Base-by-base conservation (phyloP, 92 coral and sea anemone genomes). In the Galaxea fascicularis region DNA sequence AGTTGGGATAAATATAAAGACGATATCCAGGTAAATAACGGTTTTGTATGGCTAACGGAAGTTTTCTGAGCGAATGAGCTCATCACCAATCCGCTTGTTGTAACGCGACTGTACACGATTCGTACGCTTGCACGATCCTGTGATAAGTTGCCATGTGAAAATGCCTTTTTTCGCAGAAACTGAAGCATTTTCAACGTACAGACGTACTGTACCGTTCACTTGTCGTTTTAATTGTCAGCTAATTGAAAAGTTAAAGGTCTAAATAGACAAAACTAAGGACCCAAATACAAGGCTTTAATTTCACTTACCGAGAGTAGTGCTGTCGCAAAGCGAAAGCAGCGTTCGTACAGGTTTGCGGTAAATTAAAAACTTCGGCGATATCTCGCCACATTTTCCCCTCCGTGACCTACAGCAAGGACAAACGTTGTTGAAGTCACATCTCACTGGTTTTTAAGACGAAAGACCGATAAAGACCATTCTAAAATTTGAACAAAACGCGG, bases 321-420 rank as follows among this genome's bases (percentile, higher is more conserved):
- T 96, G 99, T 77, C 99, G 83, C 29, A 96, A 83, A 35, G 99
- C 99, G 85, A 95, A 96, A 24, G 99, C 99, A 41, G 99, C 98
- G 71, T 96, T 96, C n/a, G 98, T 95, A 82, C 99, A 96, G 27
- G 97, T 96, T 51, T 98, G 87, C 73, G 99, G 99, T 21, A 96
- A 82, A 75, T 96, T 96, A 44, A 96, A 96, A 73, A 89, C 90
- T 69, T 96, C 95, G 25, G 98, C 98, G 18, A 96, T 95, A 47
- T 96, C 99, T 81, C 95, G 89, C 99, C 99, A 96, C 65, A 86
- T 89, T 54, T 91, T 94, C 28, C 95, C 99, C 76, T 96, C 99
- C 4, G 99, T 96, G 66, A 96, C 94, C 99, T 96, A 79, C 47
- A 80, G 71, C 45, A 28, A 18, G 75, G 64, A 52, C 52, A 69